phyloP scores from a whole-genome alignment of 2,888 invertebrate genomes.

The Nycteola revayana region DNA sequence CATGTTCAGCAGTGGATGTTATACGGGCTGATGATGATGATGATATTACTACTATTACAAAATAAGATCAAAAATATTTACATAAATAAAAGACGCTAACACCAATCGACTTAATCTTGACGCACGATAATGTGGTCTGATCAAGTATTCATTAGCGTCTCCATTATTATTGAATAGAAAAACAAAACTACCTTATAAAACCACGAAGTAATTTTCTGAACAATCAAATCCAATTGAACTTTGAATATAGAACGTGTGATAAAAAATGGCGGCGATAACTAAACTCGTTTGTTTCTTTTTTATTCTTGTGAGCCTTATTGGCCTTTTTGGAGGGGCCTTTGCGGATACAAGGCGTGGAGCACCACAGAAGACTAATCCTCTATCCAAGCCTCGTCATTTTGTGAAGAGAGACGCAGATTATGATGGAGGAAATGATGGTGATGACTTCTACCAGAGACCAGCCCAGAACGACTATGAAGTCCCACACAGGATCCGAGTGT shows the following conservation, averaged over 20 bases:
- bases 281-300: constrained; percentile 44
- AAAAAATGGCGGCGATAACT: constrained; percentile 43
- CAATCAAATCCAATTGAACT: constrained; percentile 3
- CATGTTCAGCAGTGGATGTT: too few species aligned
- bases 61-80: too few species aligned
- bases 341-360: constrained; percentile 21
- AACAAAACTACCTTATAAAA: constrained; percentile 18
- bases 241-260: constrained; percentile 13
- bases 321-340: constrained; percentile 26
- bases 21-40: too few species aligned
- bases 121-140: too few species aligned
- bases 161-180: constrained; percentile 26
- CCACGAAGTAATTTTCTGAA: not conserved
- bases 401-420: constrained; percentile 54
- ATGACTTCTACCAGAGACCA: constrained; percentile 29
- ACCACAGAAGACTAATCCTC: constrained; percentile 6
- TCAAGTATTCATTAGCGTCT: too few species aligned
- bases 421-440: constrained; percentile 39
- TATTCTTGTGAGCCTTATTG: constrained; percentile 36
- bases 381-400: constrained; percentile 34
- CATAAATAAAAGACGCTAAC: too few species aligned
- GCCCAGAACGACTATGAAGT: constrained; percentile 46
- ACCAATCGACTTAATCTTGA: too few species aligned
- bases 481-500: constrained; percentile 56
- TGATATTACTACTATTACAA: too few species aligned